Conservation (phyloP, 2,797 vertebrate species). For the Arrhamphus sclerolepis region DNA sequence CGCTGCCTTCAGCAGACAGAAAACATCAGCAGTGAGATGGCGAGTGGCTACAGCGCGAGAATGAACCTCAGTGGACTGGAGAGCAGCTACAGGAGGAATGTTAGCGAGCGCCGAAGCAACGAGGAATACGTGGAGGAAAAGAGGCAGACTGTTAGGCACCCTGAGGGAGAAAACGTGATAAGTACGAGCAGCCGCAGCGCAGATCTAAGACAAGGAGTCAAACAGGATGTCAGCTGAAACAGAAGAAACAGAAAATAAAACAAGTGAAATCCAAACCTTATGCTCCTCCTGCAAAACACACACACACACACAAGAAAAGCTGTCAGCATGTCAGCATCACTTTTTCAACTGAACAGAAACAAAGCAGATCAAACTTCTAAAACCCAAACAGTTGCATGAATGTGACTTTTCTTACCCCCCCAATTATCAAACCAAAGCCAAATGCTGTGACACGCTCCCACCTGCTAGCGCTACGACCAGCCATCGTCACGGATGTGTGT, state of each 20-base stretch:
- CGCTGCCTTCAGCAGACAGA: background rate
- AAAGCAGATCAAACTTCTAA: too few species aligned
- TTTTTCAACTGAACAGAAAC: too few species aligned
- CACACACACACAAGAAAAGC: constrained; percentile 72
- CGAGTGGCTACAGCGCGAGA: constrained; percentile 1
- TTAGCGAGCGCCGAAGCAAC: background rate
- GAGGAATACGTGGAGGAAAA: background rate
- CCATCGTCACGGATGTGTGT: too few species aligned
- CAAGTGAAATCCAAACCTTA: constrained; percentile 89
- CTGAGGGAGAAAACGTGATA: constrained; percentile 26
- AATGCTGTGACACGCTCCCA: too few species aligned
- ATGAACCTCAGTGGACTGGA: constrained; percentile 9
- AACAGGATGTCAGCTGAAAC: constrained; percentile 29
- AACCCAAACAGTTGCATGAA: too few species aligned
- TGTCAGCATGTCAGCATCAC: constrained; percentile 30
- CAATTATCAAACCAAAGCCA: too few species aligned
- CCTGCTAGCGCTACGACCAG: too few species aligned
- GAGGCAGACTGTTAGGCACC: constrained; percentile 31
- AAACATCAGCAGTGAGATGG: background rate
- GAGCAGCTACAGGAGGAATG: background rate
- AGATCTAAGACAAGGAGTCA: constrained; percentile 4
- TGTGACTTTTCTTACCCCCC: too few species aligned
- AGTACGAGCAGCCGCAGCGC: constrained; percentile 14
- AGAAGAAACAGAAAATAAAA: constrained; percentile 44
- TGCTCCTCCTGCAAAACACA: constrained; percentile 89